These are phyloP conservation scores for Pteronura brasiliensis DNA, from an alignment of 2,113 vertebrate genomes.

Conservation along the genomic window DNA sequence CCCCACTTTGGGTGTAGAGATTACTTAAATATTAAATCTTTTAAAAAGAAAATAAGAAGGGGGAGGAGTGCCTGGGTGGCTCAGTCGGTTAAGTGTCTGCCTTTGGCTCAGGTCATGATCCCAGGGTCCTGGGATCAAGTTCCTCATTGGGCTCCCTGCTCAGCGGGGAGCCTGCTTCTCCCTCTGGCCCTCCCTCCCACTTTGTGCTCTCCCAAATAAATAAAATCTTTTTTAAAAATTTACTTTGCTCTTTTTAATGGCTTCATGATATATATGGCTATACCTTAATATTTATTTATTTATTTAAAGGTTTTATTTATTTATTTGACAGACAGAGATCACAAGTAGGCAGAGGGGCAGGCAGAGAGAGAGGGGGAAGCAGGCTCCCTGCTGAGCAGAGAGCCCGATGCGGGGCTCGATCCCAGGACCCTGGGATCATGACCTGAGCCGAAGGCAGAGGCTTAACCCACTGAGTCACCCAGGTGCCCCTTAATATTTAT, in stretches of 20 bases:
- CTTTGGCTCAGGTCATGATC: background rate
- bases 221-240: background rate
- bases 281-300: too few relatives aligned
- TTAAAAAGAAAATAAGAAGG: too few relatives aligned
- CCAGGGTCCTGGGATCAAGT: background rate
- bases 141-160: background rate
- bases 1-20: background rate
- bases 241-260: background rate
- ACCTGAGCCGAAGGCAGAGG: background rate
- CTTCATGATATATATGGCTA: background rate
- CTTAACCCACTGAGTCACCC: background rate
- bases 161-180: background rate
- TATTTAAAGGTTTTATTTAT: too few relatives aligned
- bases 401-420: background rate
- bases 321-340: too few relatives aligned
- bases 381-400: too few relatives aligned
- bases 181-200: background rate
- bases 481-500: accelerated
- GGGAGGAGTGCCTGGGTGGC: background rate
- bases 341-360: too few relatives aligned
- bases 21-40: background rate
- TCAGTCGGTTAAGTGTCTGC: background rate
- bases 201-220: background rate
- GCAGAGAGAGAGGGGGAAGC: background rate
- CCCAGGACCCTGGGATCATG: background rate